These are phyloP conservation scores for Pitangus sulphuratus DNA, from an alignment of 2,797 vertebrate species.

Conservation along the genomic window DNA sequence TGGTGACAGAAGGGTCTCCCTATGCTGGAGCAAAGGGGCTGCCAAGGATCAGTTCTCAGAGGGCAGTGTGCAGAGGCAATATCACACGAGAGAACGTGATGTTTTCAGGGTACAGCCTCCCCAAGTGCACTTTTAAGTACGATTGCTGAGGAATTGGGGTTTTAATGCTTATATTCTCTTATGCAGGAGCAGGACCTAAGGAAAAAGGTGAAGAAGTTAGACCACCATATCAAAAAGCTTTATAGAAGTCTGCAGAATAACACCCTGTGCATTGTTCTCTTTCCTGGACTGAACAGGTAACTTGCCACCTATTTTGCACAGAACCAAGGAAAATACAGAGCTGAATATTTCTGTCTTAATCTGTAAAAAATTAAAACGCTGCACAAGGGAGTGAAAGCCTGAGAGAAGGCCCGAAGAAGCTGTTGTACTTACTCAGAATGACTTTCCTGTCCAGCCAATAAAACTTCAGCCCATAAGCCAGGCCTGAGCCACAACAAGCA, in stretches of 20 bases:
- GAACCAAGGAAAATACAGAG: neutral
- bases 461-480: no score
- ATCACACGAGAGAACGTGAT: accelerated
- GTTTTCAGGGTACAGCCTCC: neutral
- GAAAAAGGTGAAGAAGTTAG: slow-evolving; percentile 77
- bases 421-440: neutral
- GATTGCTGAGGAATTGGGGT: neutral
- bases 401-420: neutral
- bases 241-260: slow-evolving; percentile 78
- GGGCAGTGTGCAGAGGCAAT: neutral
- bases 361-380: neutral
- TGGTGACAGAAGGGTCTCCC: neutral
- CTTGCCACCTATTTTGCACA: neutral
- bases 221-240: slow-evolving; percentile 80
- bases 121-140: neutral
- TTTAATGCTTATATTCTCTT: neutral
- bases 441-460: no score
- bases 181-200: slow-evolving; percentile 73
- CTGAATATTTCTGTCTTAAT: neutral
- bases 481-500: no score
- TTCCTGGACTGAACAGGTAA: slow-evolving; percentile 80
- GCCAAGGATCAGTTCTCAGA: neutral
- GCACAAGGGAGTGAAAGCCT: neutral
- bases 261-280: slow-evolving; percentile 84
- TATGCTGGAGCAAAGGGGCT: neutral